phyloP scores from a whole-genome alignment of 2,113 vertebrate genomes.

The Meriones unguiculatus region DNA sequence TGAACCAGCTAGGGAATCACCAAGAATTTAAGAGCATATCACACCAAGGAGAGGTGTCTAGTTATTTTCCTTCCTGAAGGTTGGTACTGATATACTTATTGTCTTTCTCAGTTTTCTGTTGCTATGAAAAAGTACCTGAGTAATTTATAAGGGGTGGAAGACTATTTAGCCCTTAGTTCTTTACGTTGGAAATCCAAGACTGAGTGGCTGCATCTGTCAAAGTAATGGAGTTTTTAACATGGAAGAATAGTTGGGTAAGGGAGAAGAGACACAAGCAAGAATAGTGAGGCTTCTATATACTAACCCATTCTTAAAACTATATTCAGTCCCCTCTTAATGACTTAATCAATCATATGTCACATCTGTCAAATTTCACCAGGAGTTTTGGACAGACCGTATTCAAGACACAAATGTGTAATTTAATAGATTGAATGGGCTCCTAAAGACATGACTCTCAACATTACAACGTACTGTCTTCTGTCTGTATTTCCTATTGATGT shows the following conservation, averaged over 20 bases:
- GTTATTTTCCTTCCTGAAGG: not conserved
- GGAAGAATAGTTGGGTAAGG: not conserved
- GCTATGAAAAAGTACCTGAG: not conserved
- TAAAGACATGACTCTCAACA: not conserved
- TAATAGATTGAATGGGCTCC: not conserved
- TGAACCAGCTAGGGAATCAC: not conserved
- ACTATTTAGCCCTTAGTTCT: not conserved
- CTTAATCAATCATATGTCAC: not conserved
- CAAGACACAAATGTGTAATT: not conserved
- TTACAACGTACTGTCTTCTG: not conserved
- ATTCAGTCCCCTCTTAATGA: not conserved
- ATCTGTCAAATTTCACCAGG: not conserved
- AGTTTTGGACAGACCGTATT: not conserved
- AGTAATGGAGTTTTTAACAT: not conserved
- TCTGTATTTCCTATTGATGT: not conserved
- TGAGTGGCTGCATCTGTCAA: not conserved
- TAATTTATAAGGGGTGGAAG: not conserved
- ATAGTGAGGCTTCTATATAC: not conserved
- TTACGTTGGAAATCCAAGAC: not conserved
- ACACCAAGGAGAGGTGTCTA: not conserved
- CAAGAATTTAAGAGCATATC: not conserved
- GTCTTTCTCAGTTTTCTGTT: not conserved
- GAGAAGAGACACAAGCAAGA: not conserved
- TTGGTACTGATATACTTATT: not conserved
- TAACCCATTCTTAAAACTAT: not conserved